These are phyloP conservation scores for Cryptophagus acutangulus DNA, from an alignment of 2,888 invertebrate genomes.

Conservation along the genomic window DNA sequence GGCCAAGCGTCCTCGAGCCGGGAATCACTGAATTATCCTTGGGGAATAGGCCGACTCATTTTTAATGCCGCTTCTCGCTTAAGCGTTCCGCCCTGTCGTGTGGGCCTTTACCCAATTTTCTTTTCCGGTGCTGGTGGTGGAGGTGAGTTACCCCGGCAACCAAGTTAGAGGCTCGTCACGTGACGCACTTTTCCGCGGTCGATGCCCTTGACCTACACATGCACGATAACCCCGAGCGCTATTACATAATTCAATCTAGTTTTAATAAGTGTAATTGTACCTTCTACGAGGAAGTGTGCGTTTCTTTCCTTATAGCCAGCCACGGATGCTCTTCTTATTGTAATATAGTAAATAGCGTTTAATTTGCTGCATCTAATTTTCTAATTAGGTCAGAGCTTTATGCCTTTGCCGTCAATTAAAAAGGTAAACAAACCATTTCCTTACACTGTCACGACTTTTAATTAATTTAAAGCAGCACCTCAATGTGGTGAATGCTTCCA, in stretches of 20 bases:
- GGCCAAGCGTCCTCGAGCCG: conserved; percentile 23
- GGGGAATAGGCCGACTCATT: conserved; percentile 26
- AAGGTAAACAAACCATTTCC: conserved; percentile 6
- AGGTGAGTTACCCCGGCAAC: conserved; percentile 22
- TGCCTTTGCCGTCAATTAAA: conserved; percentile 7
- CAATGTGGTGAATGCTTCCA: background rate
- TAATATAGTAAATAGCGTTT: conserved; percentile 7
- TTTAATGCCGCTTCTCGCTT: conserved; percentile 16
- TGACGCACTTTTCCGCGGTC: conserved; percentile 21
- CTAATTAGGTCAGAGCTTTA: conserved; percentile 8
- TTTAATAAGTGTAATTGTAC: background rate
- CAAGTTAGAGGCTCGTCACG: conserved; percentile 18
- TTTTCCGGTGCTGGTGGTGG: too few relatives aligned
- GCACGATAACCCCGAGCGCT: background rate
- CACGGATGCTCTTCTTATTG: conserved; percentile 5
- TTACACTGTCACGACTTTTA: conserved; percentile 6
- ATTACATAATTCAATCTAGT: too few relatives aligned
- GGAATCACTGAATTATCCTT: conserved; percentile 28
- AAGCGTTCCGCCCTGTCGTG: conserved; percentile 7
- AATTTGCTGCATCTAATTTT: conserved; percentile 8
- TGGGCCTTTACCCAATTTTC: conserved; percentile 20
- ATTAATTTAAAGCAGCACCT: conserved; percentile 6
- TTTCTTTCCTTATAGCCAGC: background rate
- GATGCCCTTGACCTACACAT: conserved; percentile 30
- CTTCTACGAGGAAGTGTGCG: conserved; percentile 1